These are phyloP conservation scores for Adelosebastes latens DNA, from an alignment of 2,797 vertebrate species.

Conservation along the genomic window DNA sequence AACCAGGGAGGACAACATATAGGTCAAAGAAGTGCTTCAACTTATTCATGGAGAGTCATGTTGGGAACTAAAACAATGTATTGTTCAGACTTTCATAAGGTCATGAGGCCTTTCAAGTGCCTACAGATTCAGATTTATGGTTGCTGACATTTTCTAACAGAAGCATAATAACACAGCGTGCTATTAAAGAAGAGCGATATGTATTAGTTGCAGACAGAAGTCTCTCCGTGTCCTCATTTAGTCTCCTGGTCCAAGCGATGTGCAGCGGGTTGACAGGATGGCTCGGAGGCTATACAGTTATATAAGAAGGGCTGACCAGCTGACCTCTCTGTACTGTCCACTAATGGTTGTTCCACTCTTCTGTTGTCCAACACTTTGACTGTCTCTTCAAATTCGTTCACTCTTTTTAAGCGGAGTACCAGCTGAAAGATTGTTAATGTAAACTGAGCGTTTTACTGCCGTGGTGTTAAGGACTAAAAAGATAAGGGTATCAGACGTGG, in stretches of 20 bases:
- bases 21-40: neutral
- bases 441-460: too few species aligned
- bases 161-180: neutral
- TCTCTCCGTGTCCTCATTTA: constrained; percentile 14
- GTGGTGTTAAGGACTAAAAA: too few species aligned
- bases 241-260: neutral
- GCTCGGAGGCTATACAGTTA: neutral
- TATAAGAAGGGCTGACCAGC: neutral
- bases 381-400: neutral
- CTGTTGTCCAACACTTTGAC: neutral
- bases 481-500: neutral
- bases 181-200: neutral
- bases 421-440: neutral
- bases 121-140: neutral
- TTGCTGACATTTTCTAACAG: neutral
- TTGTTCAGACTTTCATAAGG: neutral
- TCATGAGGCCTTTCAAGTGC: neutral
- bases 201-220: neutral
- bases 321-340: neutral
- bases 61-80: neutral
- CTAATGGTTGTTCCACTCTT: neutral
- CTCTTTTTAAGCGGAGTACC: neutral
- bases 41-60: neutral
- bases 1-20: neutral
- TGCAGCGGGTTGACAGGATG: neutral